phyloP scores from a whole-genome alignment of 2,888 invertebrate genomes.

The Campoletis raptor region DNA sequence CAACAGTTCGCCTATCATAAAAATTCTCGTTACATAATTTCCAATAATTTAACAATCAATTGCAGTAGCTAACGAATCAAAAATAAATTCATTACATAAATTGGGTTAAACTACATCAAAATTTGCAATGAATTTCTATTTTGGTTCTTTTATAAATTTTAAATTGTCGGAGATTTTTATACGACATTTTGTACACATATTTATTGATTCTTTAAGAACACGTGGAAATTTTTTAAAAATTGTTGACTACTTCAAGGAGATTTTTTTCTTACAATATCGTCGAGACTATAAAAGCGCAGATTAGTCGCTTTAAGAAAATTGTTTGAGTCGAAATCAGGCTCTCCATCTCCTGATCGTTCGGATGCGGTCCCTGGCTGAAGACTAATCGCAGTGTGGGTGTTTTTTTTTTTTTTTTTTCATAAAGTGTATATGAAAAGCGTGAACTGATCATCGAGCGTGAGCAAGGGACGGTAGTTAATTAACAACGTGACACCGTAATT shows the following conservation, averaged over 20 bases:
- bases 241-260: no score
- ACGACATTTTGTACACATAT: no score
- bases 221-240: no score
- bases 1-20: background rate
- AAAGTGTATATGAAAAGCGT: conserved; percentile 46
- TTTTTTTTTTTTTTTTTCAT: background rate
- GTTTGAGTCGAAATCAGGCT: conserved; percentile 12
- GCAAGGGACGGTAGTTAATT: conserved; percentile 77
- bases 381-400: background rate
- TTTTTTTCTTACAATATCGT: no score
- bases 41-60: background rate
- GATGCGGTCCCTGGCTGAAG: background rate
- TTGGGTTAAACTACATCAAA: background rate
- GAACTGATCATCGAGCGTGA: conserved; percentile 52
- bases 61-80: background rate
- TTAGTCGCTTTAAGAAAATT: background rate
- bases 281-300: background rate
- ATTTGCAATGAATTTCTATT: background rate
- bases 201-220: no score
- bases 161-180: no score
- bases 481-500: conserved; percentile 80
- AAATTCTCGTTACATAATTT: background rate
- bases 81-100: no score
- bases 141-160: background rate
- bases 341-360: conserved; percentile 32